Evolutionary conservation across 2,797 vertebrate species (phyloP).

Genomic region (Lagorchestes hirsutus): DNA sequence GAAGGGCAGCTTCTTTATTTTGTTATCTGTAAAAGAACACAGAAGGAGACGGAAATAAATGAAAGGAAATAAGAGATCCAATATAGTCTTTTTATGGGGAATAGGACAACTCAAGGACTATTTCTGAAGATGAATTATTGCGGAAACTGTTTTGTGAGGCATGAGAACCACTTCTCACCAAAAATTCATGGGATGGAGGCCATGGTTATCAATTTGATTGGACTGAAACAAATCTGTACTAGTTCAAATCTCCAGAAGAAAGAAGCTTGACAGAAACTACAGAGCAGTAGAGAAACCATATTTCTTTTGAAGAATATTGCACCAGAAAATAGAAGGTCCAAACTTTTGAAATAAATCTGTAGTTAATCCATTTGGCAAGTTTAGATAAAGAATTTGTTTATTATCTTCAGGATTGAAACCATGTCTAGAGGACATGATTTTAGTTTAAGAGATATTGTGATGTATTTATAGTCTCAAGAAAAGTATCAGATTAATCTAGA

Average conservation of each 20-base stretch:
- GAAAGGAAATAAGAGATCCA: neutral
- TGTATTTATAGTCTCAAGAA: neutral
- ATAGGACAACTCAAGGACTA: neutral
- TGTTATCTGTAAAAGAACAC: neutral
- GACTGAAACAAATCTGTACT: neutral
- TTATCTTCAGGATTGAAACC: neutral
- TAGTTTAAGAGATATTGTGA: neutral
- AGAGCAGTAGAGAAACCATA: neutral
- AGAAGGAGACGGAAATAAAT: neutral
- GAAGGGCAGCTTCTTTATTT: neutral
- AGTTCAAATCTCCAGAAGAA: neutral
- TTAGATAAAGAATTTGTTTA: neutral
- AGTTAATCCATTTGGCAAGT: neutral
- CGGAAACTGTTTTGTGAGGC: neutral
- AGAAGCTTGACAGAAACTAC: neutral
- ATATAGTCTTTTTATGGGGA: neutral
- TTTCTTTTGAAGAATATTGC: neutral
- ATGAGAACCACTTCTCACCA: neutral
- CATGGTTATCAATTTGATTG: neutral
- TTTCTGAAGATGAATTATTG: neutral
- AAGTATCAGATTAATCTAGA: neutral
- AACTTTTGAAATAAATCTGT: neutral
- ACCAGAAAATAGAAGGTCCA: neutral
- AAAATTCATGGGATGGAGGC: neutral
- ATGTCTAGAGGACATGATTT: neutral